A percentile compares a stretch with the other conserved stretches of the same genome.
Evolutionary conservation across 1,140 invertebrate genomes (phyloP).

Genomic region (Choristoneura fumiferana): DNA sequence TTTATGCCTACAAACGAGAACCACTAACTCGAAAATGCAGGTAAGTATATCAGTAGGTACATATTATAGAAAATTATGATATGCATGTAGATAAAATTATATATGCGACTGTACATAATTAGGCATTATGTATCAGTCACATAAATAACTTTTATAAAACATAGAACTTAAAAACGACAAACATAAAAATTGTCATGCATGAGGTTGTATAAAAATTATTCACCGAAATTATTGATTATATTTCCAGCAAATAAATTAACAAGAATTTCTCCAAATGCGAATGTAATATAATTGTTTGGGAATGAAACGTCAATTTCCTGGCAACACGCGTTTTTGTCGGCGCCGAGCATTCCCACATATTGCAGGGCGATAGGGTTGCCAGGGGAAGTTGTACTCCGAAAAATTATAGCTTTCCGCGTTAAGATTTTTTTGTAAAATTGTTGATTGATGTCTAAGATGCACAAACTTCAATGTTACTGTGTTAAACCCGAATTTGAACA

Average conservation of each 20-base stretch:
- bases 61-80: too few relatives aligned
- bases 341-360: neutral
- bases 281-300: conserved; percentile 6
- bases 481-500: neutral
- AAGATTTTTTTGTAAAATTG: neutral
- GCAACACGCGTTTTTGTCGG: conserved; percentile 1
- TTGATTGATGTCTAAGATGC: neutral
- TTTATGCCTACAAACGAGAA: too few relatives aligned
- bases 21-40: too few relatives aligned
- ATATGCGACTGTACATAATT: too few relatives aligned
- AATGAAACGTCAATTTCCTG: conserved; percentile 12
- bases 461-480: neutral
- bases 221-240: too few relatives aligned
- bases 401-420: conserved; percentile 4
- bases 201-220: too few relatives aligned
- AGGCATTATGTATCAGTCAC: too few relatives aligned
- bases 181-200: too few relatives aligned
- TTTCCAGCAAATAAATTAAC: neutral
- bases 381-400: neutral
- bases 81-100: too few relatives aligned
- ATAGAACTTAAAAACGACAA: too few relatives aligned
- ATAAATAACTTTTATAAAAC: too few relatives aligned
- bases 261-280: neutral
- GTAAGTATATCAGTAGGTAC: too few relatives aligned
- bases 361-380: neutral